Evolutionary conservation across 2,797 vertebrate genomes (phyloP), one percentile per base, ranked within the genome.

Genomic region (Austrolebias charrua): DNA sequence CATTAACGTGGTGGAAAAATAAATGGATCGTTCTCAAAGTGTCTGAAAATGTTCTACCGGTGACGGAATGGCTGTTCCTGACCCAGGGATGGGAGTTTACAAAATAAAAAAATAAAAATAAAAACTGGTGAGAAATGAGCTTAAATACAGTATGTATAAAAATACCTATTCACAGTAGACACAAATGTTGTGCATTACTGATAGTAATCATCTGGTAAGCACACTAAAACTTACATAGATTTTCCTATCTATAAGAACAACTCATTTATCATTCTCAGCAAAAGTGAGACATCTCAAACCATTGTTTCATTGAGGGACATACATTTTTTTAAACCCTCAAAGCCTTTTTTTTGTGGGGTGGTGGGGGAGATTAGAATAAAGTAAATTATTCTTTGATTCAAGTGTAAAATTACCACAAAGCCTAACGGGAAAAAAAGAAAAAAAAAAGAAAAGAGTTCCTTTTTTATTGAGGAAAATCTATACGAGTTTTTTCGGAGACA

Each of bases 161-260:
- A 91, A 90, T 91, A 92, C 86, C 83, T 90, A 88, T 91, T 91
- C 88, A 92, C 90, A 92, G 91, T 91, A 83, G 87, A 91, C 90
- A 93, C 91, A 92, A 92, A 88, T 86, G 84, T 91, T 92, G 90
- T 89, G 90, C 88, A 83, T 88, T 91, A 90, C 90, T 90, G 90
- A 88, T 86, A 80, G 82, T 81, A 76, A 79, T 85, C 77, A 82
- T 89, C 86, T 86, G 82, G 83, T 89, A 89, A 88, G 88, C 89
- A 91, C 90, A 90, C 80, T 79, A 82, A 88, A 89, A 88, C 82
- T 85, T 81, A 86, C 78, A 72, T 79, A 81, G 75, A 77, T 71
- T 75, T 81, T 73, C 63, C 84, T 89, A 89, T 86, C 76, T 86
- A 82, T 80, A 80, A 88, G 80, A 86, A 87, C 84, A 88, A 89